A percentile compares a stretch with the other conserved stretches of the same genome.
These are phyloP conservation scores for Pipistrellus pygmaeus DNA, from an alignment of 2,797 vertebrate genomes.

Conservation along the genomic window DNA sequence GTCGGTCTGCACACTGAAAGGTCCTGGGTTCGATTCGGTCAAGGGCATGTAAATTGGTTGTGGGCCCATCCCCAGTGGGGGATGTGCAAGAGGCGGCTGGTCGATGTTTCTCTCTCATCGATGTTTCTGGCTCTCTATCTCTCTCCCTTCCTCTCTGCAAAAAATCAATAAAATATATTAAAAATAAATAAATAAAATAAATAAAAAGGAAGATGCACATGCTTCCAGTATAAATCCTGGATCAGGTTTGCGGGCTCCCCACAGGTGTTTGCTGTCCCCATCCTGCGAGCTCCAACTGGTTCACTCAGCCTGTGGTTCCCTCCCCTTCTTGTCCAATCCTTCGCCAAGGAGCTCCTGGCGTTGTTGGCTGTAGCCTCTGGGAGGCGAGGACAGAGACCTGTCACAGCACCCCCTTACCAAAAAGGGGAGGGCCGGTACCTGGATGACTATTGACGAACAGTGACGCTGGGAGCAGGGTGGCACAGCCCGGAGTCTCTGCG, in stretches of 20 bases:
- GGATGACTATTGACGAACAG: conserved; percentile 94
- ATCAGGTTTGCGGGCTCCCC: not conserved
- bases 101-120: too few species aligned
- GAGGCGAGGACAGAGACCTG: not conserved
- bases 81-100: too few species aligned
- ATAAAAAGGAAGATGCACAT: not conserved
- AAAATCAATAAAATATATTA: too few species aligned
- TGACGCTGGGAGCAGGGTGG: conserved; percentile 95
- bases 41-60: too few species aligned
- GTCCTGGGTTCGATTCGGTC: too few species aligned
- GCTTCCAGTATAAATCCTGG: not conserved
- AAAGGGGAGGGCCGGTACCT: conserved; percentile 86
- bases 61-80: too few species aligned
- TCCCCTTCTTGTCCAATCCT: not conserved
- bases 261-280: not conserved
- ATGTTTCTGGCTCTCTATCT: too few species aligned
- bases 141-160: too few species aligned
- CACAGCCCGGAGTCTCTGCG: conserved; percentile 95
- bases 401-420: not conserved
- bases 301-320: not conserved
- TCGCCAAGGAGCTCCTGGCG: rapidly evolving
- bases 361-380: not conserved
- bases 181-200: too few species aligned
- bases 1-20: too few species aligned
- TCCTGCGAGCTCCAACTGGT: not conserved